phyloP scores from a whole-genome alignment of 2,113 vertebrate species.

The Mus musculus region GRCm39 chr6:140255001-140255500 shows the following conservation, averaged over 20 bases:
- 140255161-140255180: neutral
- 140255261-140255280: neutral
- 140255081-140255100: slow-evolving; percentile 12
- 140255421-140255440: neutral
- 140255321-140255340: neutral
- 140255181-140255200: neutral
- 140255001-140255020: neutral
- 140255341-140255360: neutral
- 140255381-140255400: neutral
- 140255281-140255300: neutral
- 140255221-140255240: neutral
- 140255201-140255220: neutral
- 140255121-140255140: neutral
- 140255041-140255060: slow-evolving; percentile 26
- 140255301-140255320: neutral
- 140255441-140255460: no score
- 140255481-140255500: neutral
- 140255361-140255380: neutral
- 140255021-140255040: neutral
- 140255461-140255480: no score
- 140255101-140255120: neutral
- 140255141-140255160: neutral
- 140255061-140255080: neutral
- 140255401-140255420: neutral
- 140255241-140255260: neutral